Conservation (phyloP, 1,140 invertebrate genomes). For the Apis cerana region DNA sequence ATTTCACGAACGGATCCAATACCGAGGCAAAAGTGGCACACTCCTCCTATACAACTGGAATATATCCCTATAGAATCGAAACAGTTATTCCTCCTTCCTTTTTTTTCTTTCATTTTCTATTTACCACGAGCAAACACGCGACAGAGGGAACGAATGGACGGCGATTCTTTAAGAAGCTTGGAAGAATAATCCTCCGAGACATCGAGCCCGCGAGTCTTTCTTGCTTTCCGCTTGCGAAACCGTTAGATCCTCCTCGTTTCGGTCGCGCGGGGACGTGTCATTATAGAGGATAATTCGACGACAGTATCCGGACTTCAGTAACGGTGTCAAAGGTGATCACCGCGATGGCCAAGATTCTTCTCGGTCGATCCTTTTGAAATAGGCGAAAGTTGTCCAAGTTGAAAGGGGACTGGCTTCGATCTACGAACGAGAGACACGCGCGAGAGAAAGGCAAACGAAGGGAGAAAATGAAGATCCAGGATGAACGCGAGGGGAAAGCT, state of each 20-base stretch:
- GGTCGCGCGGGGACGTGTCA: background rate
- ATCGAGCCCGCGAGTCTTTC: background rate
- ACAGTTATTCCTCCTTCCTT: background rate
- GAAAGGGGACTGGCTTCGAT: too few species aligned
- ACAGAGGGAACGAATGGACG: background rate
- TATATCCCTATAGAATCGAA: background rate
- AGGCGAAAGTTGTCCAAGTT: background rate
- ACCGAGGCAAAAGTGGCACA: background rate
- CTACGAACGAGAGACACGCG: background rate
- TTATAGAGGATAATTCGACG: background rate
- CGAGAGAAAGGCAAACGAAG: background rate
- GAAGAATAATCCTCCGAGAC: background rate
- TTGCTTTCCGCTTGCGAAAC: background rate
- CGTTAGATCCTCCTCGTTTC: constrained; percentile 16
- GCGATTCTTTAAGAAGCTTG: background rate
- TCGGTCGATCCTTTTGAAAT: background rate
- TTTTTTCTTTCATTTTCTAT: background rate
- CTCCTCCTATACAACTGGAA: background rate
- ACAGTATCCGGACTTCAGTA: background rate
- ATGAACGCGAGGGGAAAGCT: background rate
- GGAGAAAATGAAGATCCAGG: constrained; percentile 23
- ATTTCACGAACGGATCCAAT: too few species aligned
- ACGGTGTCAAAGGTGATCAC: constrained; percentile 8
- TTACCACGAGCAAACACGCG: background rate
- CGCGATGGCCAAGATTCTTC: background rate